Percentiles rank a stretch among this genome's conserved stretches.
Conservation (phyloP, 1,140 invertebrate species). For the Cardiocondyla obscurior region DNA sequence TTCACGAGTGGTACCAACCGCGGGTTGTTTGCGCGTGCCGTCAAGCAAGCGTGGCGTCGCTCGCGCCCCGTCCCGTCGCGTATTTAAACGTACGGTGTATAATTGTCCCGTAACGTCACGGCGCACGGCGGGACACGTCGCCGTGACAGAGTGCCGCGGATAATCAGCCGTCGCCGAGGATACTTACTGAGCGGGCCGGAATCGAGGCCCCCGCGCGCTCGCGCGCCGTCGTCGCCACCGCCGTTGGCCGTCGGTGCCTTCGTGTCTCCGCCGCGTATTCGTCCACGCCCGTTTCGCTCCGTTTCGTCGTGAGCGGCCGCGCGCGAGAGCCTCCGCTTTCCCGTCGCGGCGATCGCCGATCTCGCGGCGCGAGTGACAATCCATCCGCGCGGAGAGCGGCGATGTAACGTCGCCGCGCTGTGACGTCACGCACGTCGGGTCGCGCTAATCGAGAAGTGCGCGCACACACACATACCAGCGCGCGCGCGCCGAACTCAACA, state of each 20-base stretch:
- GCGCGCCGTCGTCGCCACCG: background rate
- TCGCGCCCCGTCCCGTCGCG: background rate
- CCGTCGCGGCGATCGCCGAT: constrained; percentile 77
- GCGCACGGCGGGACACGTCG: background rate
- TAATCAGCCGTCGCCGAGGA: constrained; percentile 15
- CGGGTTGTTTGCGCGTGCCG: constrained; percentile 74
- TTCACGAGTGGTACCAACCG: constrained; percentile 76
- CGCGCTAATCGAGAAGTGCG: constrained; percentile 80
- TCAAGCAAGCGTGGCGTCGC: constrained; percentile 37
- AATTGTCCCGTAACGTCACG: no score
- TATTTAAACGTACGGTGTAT: no score
- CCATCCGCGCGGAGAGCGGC: constrained; percentile 52
- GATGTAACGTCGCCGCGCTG: constrained; percentile 80
- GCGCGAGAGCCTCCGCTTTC: background rate
- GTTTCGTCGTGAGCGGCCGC: constrained; percentile 55
- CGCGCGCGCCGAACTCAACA: constrained; percentile 40
- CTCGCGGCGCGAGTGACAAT: constrained; percentile 36
- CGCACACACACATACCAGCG: constrained; percentile 56
- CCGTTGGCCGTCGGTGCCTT: background rate
- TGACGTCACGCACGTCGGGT: constrained; percentile 79
- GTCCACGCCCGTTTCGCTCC: constrained; percentile 64
- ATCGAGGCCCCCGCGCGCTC: background rate
- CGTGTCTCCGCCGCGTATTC: constrained; percentile 44
- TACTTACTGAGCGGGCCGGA: background rate
- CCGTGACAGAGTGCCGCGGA: background rate